Evolutionary conservation across 2,888 invertebrate species (phyloP).

Genomic region (Polylopha cassiicola): DNA sequence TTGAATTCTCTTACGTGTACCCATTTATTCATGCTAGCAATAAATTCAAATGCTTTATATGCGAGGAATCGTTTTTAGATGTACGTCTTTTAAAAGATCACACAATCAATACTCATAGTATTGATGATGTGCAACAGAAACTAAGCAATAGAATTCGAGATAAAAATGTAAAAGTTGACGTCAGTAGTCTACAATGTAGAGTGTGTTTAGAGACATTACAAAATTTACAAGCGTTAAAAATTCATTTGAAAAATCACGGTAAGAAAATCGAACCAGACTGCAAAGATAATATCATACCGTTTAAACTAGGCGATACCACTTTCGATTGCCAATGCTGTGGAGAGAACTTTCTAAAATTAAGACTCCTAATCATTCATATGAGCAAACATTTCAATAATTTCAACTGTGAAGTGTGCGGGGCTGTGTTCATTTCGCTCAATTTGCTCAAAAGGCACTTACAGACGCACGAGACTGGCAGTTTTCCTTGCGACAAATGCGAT

Average conservation of each 20-base stretch:
- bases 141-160: conserved; percentile 44
- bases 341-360: conserved; percentile 45
- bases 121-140: conserved; percentile 41
- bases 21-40: conserved; percentile 53
- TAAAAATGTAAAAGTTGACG: conserved; percentile 54
- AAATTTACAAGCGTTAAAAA: conserved; percentile 41
- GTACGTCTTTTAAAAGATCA: conserved; percentile 43
- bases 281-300: conserved; percentile 58
- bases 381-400: conserved; percentile 61
- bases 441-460: conserved; percentile 49
- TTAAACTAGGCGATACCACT: conserved; percentile 43
- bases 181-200: conserved; percentile 47
- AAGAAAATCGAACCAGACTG: conserved; percentile 39
- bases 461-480: conserved; percentile 49
- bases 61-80: conserved; percentile 43
- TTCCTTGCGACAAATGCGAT: conserved; percentile 55
- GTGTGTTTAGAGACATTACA: conserved; percentile 39
- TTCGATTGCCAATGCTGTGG: conserved; percentile 57
- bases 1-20: conserved; percentile 52
- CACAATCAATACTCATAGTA: conserved; percentile 35
- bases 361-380: conserved; percentile 59
- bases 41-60: conserved; percentile 59
- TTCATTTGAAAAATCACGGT: conserved; percentile 48
- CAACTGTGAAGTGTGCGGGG: conserved; percentile 60
- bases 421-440: conserved; percentile 47